Conservation (phyloP, 2,113 vertebrate genomes). For the Tricholaema leucomelas region DNA sequence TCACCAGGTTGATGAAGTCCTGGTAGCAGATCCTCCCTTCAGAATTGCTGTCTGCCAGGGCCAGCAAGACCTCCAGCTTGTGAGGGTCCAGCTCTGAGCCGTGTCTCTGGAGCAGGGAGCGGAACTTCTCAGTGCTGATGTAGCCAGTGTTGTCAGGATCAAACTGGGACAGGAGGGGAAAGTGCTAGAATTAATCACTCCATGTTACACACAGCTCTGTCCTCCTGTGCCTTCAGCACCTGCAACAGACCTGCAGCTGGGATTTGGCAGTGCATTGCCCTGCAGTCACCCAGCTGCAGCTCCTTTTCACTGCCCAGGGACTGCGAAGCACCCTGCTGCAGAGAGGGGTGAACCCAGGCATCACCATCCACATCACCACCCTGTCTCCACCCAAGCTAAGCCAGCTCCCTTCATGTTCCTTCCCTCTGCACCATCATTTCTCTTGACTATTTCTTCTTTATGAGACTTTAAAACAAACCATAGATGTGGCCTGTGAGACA, state of each 20-base stretch:
- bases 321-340: not conserved
- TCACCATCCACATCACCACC: not conserved
- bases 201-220: not conserved
- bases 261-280: not conserved
- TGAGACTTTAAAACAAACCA: not conserved
- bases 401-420: not conserved
- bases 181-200: conserved; percentile 4
- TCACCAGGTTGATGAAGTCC: conserved; percentile 97
- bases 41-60: conserved; percentile 89
- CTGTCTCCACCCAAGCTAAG: not conserved
- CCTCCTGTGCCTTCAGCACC: not conserved
- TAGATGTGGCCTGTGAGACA: not conserved
- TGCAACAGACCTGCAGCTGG: not conserved
- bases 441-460: not conserved
- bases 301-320: not conserved
- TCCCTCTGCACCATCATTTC: not conserved
- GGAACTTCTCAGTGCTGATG: conserved; percentile 93
- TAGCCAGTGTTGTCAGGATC: conserved; percentile 92
- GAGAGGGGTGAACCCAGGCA: not conserved
- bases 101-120: conserved; percentile 87
- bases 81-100: conserved; percentile 92
- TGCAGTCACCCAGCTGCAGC: not conserved
- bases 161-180: conserved; percentile 78
- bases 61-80: conserved; percentile 94
- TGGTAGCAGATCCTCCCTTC: conserved; percentile 96